A percentile compares a stretch with the other conserved stretches of the same genome.
Evolutionary conservation across 2,888 invertebrate genomes (phyloP).

Genomic region (Exephanes ischioxanthus): DNA sequence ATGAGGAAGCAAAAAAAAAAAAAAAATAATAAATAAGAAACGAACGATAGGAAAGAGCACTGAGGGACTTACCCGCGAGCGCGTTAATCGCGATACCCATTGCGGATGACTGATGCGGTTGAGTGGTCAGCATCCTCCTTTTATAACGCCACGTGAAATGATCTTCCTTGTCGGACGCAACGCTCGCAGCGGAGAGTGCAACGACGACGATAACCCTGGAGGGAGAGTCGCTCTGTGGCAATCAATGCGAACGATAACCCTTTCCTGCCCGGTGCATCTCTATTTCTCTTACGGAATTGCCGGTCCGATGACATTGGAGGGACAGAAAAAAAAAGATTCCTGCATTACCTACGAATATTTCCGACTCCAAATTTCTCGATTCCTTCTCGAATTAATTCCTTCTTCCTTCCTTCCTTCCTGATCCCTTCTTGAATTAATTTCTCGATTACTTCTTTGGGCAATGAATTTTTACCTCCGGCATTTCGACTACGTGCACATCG

Average conservation of each 20-base stretch:
- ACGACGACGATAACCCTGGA: constrained; percentile 57
- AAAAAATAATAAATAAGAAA: neutral
- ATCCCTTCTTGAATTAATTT: neutral
- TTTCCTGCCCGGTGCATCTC: constrained; percentile 71
- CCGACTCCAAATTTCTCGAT: neutral
- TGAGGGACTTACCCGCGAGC: constrained; percentile 75
- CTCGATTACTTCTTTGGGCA: neutral
- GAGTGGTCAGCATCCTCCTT: constrained; percentile 72
- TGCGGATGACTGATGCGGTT: constrained; percentile 75
- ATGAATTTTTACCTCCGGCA: neutral
- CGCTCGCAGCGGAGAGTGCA: neutral
- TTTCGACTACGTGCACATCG: too few species aligned
- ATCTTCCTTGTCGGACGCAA: constrained; percentile 34
- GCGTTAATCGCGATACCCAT: constrained; percentile 75
- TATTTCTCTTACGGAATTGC: constrained; percentile 55
- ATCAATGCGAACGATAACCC: constrained; percentile 78
- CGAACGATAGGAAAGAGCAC: neutral
- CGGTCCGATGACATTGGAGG: neutral
- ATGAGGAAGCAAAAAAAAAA: neutral
- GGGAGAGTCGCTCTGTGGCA: constrained; percentile 62
- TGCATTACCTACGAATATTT: neutral
- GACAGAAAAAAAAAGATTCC: neutral
- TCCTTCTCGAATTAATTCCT: neutral
- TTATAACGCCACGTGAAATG: constrained; percentile 78
- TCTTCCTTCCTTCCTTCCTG: too few species aligned